These are phyloP conservation scores for Carassius gibelio DNA, from an alignment of 2,113 vertebrate species.

Conservation along the genomic window DNA sequence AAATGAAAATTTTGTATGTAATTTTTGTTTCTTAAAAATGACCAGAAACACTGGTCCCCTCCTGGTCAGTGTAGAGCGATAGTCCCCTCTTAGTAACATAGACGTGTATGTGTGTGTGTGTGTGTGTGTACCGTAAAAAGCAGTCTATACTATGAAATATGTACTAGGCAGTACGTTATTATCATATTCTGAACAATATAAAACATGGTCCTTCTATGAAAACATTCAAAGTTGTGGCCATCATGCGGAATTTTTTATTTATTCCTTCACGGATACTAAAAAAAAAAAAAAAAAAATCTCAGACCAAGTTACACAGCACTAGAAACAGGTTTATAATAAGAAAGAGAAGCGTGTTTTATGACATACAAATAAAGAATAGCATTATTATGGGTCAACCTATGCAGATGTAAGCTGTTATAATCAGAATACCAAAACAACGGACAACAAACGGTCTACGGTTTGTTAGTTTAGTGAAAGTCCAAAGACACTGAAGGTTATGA, in stretches of 20 bases:
- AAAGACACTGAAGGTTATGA: slow-evolving; percentile 53
- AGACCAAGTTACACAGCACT: slow-evolving; percentile 76
- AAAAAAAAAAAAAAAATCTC: slow-evolving; percentile 67
- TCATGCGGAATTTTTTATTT: slow-evolving; percentile 77
- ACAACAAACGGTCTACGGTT: slow-evolving; percentile 48
- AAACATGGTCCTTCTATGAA: neutral
- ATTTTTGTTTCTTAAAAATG: too few species aligned
- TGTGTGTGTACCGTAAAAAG: neutral
- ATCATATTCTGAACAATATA: neutral
- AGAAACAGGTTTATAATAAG: slow-evolving; percentile 73
- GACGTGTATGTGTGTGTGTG: too few species aligned
- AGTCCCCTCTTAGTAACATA: too few species aligned
- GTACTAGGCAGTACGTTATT: neutral
- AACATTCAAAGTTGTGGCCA: slow-evolving; percentile 47
- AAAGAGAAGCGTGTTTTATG: slow-evolving; percentile 64
- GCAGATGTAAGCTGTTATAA: slow-evolving; percentile 6
- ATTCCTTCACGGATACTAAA: slow-evolving; percentile 71
- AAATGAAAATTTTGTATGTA: too few species aligned
- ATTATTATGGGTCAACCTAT: slow-evolving; percentile 33
- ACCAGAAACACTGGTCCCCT: too few species aligned
- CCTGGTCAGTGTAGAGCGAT: too few species aligned
- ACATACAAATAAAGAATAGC: slow-evolving; percentile 64
- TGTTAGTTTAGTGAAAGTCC: slow-evolving; percentile 62
- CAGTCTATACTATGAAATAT: neutral
- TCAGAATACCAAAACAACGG: slow-evolving; percentile 44